Conservation (phyloP, 1,140 invertebrate species). For the Drosophila mauritiana region DNA sequence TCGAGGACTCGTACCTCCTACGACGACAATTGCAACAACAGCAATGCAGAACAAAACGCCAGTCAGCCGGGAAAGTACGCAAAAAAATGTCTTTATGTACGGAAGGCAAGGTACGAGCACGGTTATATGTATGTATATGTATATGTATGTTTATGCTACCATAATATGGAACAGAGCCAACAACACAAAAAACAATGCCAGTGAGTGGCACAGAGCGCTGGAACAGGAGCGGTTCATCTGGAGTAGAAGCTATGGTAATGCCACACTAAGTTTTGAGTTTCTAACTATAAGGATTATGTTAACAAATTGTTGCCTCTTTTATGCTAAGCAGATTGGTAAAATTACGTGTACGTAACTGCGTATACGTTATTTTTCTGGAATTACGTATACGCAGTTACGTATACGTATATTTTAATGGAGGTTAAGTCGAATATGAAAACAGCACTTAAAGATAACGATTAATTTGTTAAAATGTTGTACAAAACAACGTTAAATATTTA, state of each 20-base stretch:
- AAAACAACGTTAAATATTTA: too few relatives aligned
- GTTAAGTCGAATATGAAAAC: neutral
- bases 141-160: neutral
- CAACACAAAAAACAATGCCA: slow-evolving; percentile 59
- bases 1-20: slow-evolving; percentile 14
- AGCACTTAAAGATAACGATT: neutral
- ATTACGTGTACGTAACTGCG: neutral
- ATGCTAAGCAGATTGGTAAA: neutral
- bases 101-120: slow-evolving; percentile 1
- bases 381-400: too few relatives aligned
- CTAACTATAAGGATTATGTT: too few relatives aligned
- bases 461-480: neutral
- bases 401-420: neutral
- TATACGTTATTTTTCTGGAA: neutral
- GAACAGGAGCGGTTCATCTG: slow-evolving; percentile 53
- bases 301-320: neutral
- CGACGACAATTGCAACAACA: slow-evolving; percentile 45
- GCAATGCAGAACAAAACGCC: slow-evolving; percentile 52
- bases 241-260: neutral
- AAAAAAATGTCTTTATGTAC: slow-evolving; percentile 42
- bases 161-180: slow-evolving; percentile 71
- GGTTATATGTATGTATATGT: neutral
- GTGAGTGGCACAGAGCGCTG: slow-evolving; percentile 50
- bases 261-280: too few relatives aligned
- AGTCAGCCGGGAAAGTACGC: slow-evolving; percentile 74